Conservation (phyloP, 2,113 vertebrate species). For the Chauna torquata region DNA sequence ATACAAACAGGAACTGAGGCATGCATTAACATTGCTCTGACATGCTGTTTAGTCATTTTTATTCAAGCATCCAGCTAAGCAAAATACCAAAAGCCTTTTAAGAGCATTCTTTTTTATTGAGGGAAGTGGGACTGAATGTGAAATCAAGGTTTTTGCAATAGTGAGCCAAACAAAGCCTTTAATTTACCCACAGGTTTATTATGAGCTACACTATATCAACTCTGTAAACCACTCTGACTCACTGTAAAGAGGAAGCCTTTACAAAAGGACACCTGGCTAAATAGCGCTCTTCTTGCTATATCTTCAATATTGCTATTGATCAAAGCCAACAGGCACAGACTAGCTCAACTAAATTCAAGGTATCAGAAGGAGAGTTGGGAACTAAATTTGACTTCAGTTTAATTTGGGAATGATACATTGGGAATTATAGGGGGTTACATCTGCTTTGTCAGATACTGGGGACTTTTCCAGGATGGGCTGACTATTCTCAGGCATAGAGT, state of each 20-base stretch:
- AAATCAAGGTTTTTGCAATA: constrained; percentile 34
- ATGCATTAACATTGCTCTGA: background rate
- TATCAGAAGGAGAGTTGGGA: background rate
- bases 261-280: constrained; percentile 25
- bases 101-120: constrained; percentile 44
- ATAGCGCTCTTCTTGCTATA: background rate
- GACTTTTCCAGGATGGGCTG: background rate
- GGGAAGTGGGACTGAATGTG: constrained; percentile 33
- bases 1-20: background rate
- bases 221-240: constrained; percentile 8
- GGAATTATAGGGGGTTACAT: background rate
- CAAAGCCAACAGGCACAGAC: background rate
- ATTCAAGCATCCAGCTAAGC: constrained; percentile 2
- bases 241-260: constrained; percentile 25
- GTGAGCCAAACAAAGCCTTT: constrained; percentile 17
- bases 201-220: background rate
- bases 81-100: constrained; percentile 8
- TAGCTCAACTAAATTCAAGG: background rate
- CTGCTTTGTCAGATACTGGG: background rate
- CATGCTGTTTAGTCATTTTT: background rate
- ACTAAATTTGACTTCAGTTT: background rate
- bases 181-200: constrained; percentile 30
- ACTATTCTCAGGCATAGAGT: background rate
- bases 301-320: background rate
- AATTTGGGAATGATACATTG: background rate